phyloP scores from a whole-genome alignment of 2,888 invertebrate species.

The Bombylius major region DNA sequence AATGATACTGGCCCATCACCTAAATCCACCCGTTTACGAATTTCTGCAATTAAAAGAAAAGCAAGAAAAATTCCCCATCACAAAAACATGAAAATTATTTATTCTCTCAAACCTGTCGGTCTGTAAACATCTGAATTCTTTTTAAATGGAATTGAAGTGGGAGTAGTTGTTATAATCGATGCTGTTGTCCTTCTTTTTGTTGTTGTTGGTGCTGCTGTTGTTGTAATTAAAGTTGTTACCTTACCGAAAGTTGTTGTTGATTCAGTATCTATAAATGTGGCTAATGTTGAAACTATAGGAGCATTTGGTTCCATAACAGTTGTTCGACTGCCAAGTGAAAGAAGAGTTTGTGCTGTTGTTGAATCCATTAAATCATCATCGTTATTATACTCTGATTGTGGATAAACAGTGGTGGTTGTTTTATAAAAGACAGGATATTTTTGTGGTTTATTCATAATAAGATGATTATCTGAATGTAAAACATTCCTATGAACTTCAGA shows the following conservation, averaged over 20 bases:
- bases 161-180: neutral
- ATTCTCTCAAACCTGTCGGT: conserved; percentile 1
- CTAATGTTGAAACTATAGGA: conserved; percentile 26
- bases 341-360: conserved; percentile 32
- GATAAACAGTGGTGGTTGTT: neutral
- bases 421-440: conserved; percentile 5
- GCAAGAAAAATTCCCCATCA: neutral
- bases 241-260: conserved; percentile 19
- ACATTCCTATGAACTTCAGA: conserved; percentile 1
- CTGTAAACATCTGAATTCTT: neutral
- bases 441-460: conserved; percentile 6
- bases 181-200: conserved; percentile 5
- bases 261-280: conserved; percentile 15
- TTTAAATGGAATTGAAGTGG: neutral
- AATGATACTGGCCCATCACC: conserved; percentile 49
- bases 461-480: conserved; percentile 7
- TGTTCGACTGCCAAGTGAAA: conserved; percentile 33
- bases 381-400: neutral
- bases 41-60: conserved; percentile 17
- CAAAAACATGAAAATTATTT: neutral
- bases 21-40: conserved; percentile 34
- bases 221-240: conserved; percentile 11
- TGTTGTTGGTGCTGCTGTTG: conserved; percentile 17
- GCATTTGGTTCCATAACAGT: conserved; percentile 40
- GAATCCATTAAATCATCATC: conserved; percentile 11